phyloP scores from a whole-genome alignment of 2,888 invertebrate genomes.

The Poecilobothrus nobilitatus region DNA sequence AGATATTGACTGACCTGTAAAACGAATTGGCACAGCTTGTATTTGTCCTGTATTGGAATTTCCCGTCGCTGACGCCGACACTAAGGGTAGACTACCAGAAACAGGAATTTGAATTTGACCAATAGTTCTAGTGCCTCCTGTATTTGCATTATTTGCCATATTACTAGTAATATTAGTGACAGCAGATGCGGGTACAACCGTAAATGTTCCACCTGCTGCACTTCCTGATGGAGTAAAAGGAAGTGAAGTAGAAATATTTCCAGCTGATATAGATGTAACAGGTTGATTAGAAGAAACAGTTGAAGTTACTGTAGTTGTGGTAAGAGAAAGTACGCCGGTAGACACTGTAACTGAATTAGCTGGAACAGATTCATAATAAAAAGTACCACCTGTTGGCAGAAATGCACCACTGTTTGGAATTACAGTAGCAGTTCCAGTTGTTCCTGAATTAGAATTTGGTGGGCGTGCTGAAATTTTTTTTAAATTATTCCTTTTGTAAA shows the following conservation, averaged over 20 bases:
- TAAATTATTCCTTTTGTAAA: conserved; percentile 19
- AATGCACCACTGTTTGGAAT: conserved; percentile 30
- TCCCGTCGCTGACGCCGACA: conserved; percentile 10
- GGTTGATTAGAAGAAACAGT: conserved; percentile 32
- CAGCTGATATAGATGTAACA: conserved; percentile 25
- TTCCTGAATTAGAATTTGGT: conserved; percentile 21
- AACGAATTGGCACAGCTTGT: conserved; percentile 34
- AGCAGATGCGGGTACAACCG: conserved; percentile 36
- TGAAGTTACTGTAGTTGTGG: conserved; percentile 39
- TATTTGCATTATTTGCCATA: not conserved
- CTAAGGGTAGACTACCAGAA: conserved; percentile 18
- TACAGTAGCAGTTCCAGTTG: conserved; percentile 26
- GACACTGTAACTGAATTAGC: conserved; percentile 36
- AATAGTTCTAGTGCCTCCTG: conserved; percentile 28
- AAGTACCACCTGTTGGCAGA: conserved; percentile 35
- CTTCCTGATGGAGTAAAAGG: conserved; percentile 33
- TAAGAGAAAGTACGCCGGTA: conserved; percentile 40
- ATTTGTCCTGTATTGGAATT: conserved; percentile 27
- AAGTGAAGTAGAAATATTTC: conserved; percentile 33
- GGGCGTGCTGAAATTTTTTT: conserved; percentile 22
- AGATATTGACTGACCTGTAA: conserved; percentile 20
- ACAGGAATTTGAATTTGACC: conserved; percentile 37
- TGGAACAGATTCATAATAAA: conserved; percentile 43
- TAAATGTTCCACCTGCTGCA: conserved; percentile 38
- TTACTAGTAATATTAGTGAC: conserved; percentile 18